Evolutionary conservation across 2,888 invertebrate genomes (phyloP).

Genomic region (Hipparchia sbordonii): DNA sequence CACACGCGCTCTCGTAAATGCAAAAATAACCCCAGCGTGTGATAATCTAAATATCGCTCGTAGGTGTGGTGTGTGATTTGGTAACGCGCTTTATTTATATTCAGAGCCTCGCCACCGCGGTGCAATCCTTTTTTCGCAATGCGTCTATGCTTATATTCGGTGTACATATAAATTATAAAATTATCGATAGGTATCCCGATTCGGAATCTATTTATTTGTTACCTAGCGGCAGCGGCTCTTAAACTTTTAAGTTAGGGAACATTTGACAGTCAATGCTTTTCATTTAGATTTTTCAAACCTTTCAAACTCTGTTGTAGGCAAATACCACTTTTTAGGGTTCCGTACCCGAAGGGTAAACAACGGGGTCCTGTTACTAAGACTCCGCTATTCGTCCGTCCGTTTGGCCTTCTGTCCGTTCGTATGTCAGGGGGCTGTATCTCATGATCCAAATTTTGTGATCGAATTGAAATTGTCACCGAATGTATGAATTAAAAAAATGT

Average conservation of each 20-base stretch:
- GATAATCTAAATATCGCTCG: constrained; percentile 38
- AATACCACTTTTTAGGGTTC: too few species aligned
- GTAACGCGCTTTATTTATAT: constrained; percentile 43
- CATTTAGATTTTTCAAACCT: too few species aligned
- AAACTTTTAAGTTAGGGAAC: not conserved
- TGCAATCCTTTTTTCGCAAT: constrained; percentile 44
- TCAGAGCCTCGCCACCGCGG: constrained; percentile 37
- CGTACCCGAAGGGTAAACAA: too few species aligned
- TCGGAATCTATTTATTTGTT: not conserved
- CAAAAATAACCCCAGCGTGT: constrained; percentile 42
- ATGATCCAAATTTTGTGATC: too few species aligned
- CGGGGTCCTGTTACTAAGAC: too few species aligned
- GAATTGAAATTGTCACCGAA: too few species aligned
- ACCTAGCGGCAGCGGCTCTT: not conserved
- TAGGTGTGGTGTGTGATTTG: constrained; percentile 40
- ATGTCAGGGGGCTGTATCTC: too few species aligned
- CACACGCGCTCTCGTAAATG: constrained; percentile 36
- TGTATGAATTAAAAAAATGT: too few species aligned
- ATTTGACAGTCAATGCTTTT: too few species aligned
- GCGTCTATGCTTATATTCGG: constrained; percentile 6
- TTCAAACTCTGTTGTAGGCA: too few species aligned
- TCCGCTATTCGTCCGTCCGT: too few species aligned
- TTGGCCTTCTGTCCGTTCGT: too few species aligned
- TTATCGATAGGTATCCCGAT: constrained; percentile 14
- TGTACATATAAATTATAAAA: constrained; percentile 33